Evolutionary conservation across 2,888 invertebrate species (phyloP), one percentile per base, ranked within the genome.

Genomic region (Frankliniella fusca): DNA sequence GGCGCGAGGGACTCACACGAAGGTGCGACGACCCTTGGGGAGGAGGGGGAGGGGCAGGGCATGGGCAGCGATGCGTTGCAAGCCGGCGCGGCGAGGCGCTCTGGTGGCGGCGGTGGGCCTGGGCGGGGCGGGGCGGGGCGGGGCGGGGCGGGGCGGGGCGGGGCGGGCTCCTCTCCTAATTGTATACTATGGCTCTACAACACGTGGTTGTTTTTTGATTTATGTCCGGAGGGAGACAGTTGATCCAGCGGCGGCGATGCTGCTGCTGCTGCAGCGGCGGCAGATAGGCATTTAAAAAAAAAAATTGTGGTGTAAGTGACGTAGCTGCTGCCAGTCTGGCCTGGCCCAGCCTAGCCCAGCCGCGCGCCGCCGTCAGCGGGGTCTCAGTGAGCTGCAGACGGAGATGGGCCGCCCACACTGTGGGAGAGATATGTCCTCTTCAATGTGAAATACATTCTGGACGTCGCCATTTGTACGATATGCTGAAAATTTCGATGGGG

Each of bases 1-100:
- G 23, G 70, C 70, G 70, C 27, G 70, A 76, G 70, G 70, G 70
- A 76, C 70, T 23, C 70, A 76, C 70, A 76, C 70, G 70, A 76
- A 76, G 70, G 70, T 76, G 70, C 70, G 70, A 76, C 70, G 70
- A 76, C 70, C 70, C 61, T n/a, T n/a, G 61, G 3, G 61, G 61
- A 0, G 15, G 54, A 2, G 54, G 54, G 15, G 54, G 54, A 2
- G 54, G 50, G 50, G 50, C 50, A 15, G 54, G 54, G 61, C 61
- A 61, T 61, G 61, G 20, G 61, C 61, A n/a, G 61, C 61, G 61
- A n/a, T 20, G 61, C 61, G 61, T 61, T 10, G 61, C 61, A 15
- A n/a, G 61, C 61, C 61, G 18, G 20, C 70, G 70, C 70, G 20
- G 54, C 54, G 18, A 54, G 20, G 54, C 18, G 54, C 54, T 20